Percentiles rank a stretch among this genome's conserved stretches.
These are phyloP conservation scores for Bucco capensis DNA, from an alignment of 2,113 vertebrate species.

Conservation along the genomic window DNA sequence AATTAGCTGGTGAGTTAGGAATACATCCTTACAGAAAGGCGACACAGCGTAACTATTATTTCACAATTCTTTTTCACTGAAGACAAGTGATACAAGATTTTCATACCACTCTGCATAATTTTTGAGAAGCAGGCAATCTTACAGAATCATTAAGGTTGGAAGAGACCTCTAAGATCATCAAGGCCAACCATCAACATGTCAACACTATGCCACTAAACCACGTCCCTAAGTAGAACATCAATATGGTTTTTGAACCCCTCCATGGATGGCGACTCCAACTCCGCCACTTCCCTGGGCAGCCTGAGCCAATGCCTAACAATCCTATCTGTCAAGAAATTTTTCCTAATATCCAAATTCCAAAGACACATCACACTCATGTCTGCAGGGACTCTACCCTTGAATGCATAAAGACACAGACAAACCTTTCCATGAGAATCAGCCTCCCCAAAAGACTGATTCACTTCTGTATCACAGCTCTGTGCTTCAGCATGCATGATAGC, in stretches of 20 bases:
- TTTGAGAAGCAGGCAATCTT: background rate
- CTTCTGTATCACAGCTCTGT: background rate
- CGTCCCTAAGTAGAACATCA: no score
- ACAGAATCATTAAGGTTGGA: no score
- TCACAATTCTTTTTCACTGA: background rate
- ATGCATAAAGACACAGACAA: background rate
- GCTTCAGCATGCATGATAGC: background rate
- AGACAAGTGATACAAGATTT: background rate
- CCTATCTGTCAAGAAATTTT: no score
- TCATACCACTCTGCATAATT: background rate
- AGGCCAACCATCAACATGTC: no score
- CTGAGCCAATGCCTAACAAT: no score
- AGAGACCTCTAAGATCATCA: no score
- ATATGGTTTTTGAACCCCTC: no score
- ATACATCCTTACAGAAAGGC: background rate
- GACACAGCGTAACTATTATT: background rate
- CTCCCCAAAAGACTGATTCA: background rate
- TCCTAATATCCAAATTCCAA: no score
- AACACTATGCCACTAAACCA: no score
- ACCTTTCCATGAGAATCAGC: background rate
- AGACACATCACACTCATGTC: background rate
- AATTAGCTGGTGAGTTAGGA: slow-evolving; percentile 35
- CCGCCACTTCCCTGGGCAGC: no score
- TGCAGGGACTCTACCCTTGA: background rate
- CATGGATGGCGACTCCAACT: no score